Conservation (phyloP, 2,113 vertebrate species). For the Dolichallabes microphthalmus region DNA sequence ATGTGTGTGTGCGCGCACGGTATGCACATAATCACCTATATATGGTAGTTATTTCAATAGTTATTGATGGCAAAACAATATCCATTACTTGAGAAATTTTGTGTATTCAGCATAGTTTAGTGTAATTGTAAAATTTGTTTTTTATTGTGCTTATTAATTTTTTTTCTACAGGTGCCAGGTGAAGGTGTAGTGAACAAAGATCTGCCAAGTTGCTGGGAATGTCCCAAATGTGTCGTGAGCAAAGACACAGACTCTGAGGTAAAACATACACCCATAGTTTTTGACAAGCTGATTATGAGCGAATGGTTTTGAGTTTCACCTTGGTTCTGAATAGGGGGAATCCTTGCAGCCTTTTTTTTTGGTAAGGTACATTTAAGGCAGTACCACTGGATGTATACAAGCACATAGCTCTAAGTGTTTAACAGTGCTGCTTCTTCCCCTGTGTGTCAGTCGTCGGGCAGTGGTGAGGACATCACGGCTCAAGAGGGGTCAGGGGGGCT, state of each 20-base stretch:
- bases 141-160: background rate
- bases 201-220: slow-evolving; percentile 96
- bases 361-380: background rate
- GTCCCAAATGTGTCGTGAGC: slow-evolving; percentile 90
- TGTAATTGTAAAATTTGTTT: background rate
- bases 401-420: slow-evolving; percentile 32
- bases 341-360: background rate
- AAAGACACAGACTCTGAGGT: slow-evolving; percentile 78
- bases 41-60: background rate
- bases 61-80: background rate
- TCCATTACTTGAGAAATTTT: background rate
- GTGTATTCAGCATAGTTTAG: background rate
- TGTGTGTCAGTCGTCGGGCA: slow-evolving; percentile 72
- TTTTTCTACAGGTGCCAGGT: slow-evolving; percentile 78
- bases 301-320: background rate
- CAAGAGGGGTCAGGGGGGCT: slow-evolving; percentile 62
- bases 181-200: slow-evolving; percentile 92
- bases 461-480: slow-evolving; percentile 68
- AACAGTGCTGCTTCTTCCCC: slow-evolving; percentile 52
- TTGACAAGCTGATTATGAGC: background rate
- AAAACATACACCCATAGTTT: slow-evolving; percentile 22
- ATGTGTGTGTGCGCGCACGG: too few relatives aligned
- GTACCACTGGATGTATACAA: background rate
- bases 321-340: background rate
- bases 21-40: too few relatives aligned